phyloP scores from a whole-genome alignment of 2,888 invertebrate genomes.

The Sipunculus nudus region DNA sequence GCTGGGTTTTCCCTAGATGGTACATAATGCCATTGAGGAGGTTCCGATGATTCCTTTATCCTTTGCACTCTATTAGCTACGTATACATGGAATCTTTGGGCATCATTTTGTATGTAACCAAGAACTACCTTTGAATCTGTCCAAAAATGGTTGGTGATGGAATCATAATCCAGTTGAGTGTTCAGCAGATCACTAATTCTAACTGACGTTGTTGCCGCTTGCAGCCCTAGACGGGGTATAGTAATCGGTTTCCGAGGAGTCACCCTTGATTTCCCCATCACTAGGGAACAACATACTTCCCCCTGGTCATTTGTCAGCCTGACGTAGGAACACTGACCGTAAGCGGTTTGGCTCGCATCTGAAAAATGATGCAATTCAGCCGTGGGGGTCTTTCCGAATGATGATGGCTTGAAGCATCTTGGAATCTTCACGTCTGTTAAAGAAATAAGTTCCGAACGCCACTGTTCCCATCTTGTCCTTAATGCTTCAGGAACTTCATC shows the following conservation, averaged over 20 bases:
- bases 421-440: neutral
- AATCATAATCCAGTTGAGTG: constrained; percentile 10
- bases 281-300: constrained; percentile 17
- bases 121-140: constrained; percentile 24
- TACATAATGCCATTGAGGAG: constrained; percentile 44
- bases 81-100: constrained; percentile 44
- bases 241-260: constrained; percentile 15
- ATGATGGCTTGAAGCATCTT: constrained; percentile 1
- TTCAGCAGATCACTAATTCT: constrained; percentile 11
- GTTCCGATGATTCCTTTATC: constrained; percentile 33
- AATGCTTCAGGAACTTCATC: constrained; percentile 7
- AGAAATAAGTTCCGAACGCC: neutral
- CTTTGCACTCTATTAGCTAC: constrained; percentile 43
- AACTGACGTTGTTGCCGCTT: constrained; percentile 16
- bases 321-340: constrained; percentile 22
- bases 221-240: constrained; percentile 22
- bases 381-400: neutral
- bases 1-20: constrained; percentile 50
- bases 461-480: constrained; percentile 8
- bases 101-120: constrained; percentile 28
- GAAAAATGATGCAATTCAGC: constrained; percentile 19
- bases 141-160: constrained; percentile 21
- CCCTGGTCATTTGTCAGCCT: neutral
- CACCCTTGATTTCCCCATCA: constrained; percentile 20
- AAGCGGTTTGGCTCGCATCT: constrained; percentile 21